Base-by-base conservation (phyloP, 2,888 invertebrate species). In the Frankliniella intonsa region DNA sequence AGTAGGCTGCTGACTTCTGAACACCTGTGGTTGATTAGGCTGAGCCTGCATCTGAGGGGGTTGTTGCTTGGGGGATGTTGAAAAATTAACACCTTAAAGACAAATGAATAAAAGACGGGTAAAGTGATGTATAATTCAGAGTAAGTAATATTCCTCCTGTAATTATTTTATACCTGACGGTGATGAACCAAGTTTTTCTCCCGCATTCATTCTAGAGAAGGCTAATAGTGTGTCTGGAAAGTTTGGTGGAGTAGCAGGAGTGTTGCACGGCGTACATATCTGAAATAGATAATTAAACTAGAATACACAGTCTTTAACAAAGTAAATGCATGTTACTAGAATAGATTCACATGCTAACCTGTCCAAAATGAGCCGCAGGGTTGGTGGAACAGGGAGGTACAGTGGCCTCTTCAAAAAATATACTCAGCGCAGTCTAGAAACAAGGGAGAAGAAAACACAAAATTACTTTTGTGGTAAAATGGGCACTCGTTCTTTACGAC, bases 381-480 rank as follows among this genome's bases (percentile, higher is more conserved):
- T 92, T 92, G 88, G 93, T 93, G 82, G 94, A 92, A 87, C 94
- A 94, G 82, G 92, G 90, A 83, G 95, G 94, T 86, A 95, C 91
- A 84, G 95, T 93, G 83, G 95, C 94, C 89, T 97, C 97, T 94
- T 97, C 96, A 88, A 97, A 96, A 91, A 97, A 97, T 92, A 96
- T 95, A 90, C 97, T 97, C 86, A 97, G 90, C 79, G 97, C 97
- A 85, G 95, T 96, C 97, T 97, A 92, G 84, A 92, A 91, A 86
- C 83, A 85, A 82, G 85, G n/a, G n/a, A n/a, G n/a, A n/a, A n/a
- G n/a, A n/a, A n/a, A n/a, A n/a, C n/a, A n/a, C n/a, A n/a, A n/a
- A n/a, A n/a, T n/a, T n/a, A n/a, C n/a, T n/a, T n/a, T n/a, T n/a
- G n/a, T n/a, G n/a, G n/a, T n/a, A n/a, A n/a, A n/a, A n/a, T n/a